Evolutionary conservation across 2,797 vertebrate species (phyloP), one percentile per base, ranked within the genome.

Genomic region (Enteromius argenteus): DNA sequence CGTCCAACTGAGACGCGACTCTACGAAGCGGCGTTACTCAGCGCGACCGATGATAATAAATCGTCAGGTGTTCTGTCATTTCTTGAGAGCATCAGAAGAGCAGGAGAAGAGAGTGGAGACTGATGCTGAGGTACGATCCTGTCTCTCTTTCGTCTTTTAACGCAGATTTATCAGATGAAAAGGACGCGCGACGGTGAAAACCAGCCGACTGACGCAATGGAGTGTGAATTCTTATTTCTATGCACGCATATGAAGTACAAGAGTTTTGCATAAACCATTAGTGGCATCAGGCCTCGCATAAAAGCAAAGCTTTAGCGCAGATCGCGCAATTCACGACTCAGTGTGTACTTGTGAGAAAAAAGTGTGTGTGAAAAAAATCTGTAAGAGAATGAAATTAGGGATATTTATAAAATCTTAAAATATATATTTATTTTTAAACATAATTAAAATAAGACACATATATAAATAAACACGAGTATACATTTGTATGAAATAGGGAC

Each of bases 181-280:
- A 19, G 17, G 44, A 72, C 2, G 42, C 0, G 3, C 0, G 15
- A 51, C 3, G 46, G 44, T 73, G 6, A 73, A 51, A 73, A 51
- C 46, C 17, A 73, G 17, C 27, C 46, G 17, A 11, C 27, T 73
- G 46, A 32, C 27, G 44, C 46, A 27, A 32, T 60, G 37, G 39
- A 78, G 39, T 44, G 17, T 44, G 53, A 77, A 44, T 30, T 66
- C 17, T n/a, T 64, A 19, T 30, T 35, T 49, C 35, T 23, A 68
- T 27, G 66, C 35, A 17, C 30, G 4, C 2, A 27, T 71, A n/a
- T 39, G 21, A 23, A 35, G 64, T 62, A 35, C 44, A 15, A 9
- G 79, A 44, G 35, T 69, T 80, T 80, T 53, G 66, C 66, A 80
- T 56, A 69, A 71, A 80, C 49, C 49, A 71, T 80, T 58, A 71